These are phyloP conservation scores for Oppia nitens DNA, from an alignment of 1,140 invertebrate species.

Conservation along the genomic window DNA sequence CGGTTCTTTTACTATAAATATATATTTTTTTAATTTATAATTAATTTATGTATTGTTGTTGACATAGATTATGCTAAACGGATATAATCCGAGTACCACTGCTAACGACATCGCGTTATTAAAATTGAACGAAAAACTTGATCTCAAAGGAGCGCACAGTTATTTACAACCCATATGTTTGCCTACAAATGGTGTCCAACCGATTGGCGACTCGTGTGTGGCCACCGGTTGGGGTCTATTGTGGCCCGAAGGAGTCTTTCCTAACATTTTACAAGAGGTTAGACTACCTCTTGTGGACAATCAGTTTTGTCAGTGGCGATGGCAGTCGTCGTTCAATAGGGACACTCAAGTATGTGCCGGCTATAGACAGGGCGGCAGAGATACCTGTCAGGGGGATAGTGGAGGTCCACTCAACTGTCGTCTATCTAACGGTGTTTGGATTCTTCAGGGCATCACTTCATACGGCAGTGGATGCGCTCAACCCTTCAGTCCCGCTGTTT, in stretches of 20 bases:
- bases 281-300: slow-evolving; percentile 36
- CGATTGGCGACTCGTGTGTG: neutral
- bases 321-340: slow-evolving; percentile 18
- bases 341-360: slow-evolving; percentile 67
- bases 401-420: slow-evolving; percentile 47
- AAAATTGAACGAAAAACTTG: neutral
- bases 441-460: slow-evolving; percentile 63
- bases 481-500: slow-evolving; percentile 77
- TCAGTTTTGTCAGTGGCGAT: slow-evolving; percentile 32
- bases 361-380: slow-evolving; percentile 55
- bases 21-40: too few relatives aligned
- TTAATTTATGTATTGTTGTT: too few relatives aligned
- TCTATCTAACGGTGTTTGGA: slow-evolving; percentile 44
- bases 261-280: slow-evolving; percentile 57
- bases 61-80: neutral
- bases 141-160: neutral
- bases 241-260: neutral
- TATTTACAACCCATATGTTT: neutral
- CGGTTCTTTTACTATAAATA: too few relatives aligned
- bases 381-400: slow-evolving; percentile 77
- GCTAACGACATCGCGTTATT: slow-evolving; percentile 10
- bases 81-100: neutral
- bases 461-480: slow-evolving; percentile 79
- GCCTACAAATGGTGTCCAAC: neutral
- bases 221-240: slow-evolving; percentile 16